phyloP scores from a whole-genome alignment of 1,140 invertebrate genomes.

The Lasioglossum baleicum region DNA sequence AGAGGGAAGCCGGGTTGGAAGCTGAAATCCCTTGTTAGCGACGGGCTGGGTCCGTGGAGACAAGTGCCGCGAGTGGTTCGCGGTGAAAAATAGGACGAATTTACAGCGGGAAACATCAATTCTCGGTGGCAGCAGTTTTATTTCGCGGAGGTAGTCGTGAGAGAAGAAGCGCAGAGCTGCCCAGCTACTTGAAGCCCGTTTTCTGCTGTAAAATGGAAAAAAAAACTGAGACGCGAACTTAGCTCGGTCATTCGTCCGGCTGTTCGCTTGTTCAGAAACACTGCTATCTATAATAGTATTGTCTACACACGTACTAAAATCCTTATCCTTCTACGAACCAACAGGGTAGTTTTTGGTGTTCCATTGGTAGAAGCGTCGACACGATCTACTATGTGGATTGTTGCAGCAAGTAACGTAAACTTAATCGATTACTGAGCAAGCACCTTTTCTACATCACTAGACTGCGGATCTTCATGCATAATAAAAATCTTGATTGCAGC shows the following conservation, averaged over 20 bases:
- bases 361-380: too few species aligned
- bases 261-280: constrained; percentile 44
- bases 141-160: constrained; percentile 18
- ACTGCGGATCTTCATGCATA: too few species aligned
- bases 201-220: constrained; percentile 56
- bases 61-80: constrained; percentile 44
- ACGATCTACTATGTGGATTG: too few species aligned
- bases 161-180: not conserved
- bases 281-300: too few species aligned
- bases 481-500: too few species aligned
- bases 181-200: constrained; percentile 29
- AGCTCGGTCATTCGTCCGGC: constrained; percentile 44
- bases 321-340: too few species aligned
- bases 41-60: constrained; percentile 24
- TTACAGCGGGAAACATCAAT: constrained; percentile 59
- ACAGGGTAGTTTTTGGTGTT: too few species aligned
- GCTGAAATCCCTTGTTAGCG: constrained; percentile 49
- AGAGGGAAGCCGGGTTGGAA: not conserved
- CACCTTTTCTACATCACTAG: too few species aligned
- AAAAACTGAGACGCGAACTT: constrained; percentile 33
- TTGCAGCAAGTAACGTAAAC: too few species aligned
- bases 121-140: constrained; percentile 60
- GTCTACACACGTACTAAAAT: too few species aligned
- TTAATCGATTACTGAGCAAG: too few species aligned
- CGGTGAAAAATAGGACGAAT: constrained; percentile 64